These are phyloP conservation scores for Anarrhichthys ocellatus DNA, from an alignment of 2,113 vertebrate species.

Conservation along the genomic window DNA sequence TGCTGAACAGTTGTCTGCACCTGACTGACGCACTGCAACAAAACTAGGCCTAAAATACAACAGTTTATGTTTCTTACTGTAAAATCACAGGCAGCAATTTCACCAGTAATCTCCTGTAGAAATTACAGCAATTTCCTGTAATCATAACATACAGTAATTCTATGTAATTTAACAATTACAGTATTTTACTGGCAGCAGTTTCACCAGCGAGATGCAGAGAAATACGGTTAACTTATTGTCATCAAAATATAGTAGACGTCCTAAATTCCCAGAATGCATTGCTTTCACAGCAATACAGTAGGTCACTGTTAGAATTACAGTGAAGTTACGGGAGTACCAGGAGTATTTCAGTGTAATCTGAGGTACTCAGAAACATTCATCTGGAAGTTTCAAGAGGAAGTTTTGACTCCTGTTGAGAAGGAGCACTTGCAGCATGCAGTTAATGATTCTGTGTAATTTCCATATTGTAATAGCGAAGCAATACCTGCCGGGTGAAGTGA, in stretches of 20 bases:
- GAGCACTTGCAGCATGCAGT: neutral
- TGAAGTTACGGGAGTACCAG: too few species aligned
- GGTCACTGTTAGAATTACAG: too few species aligned
- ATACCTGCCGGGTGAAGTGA: neutral
- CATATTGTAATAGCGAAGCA: neutral
- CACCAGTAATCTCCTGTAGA: too few species aligned
- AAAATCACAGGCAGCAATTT: too few species aligned
- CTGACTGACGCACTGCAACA: slow-evolving; percentile 9
- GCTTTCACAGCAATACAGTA: too few species aligned
- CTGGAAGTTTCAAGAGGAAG: neutral
- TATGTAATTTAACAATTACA: too few species aligned
- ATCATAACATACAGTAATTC: neutral
- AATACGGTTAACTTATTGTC: neutral
- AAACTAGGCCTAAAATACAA: neutral
- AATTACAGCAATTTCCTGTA: neutral
- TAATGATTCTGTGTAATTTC: slow-evolving; percentile 16
- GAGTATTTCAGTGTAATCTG: neutral
- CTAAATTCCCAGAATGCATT: too few species aligned
- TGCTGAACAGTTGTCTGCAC: slow-evolving; percentile 26
- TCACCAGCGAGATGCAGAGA: too few species aligned
- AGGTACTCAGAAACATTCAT: neutral
- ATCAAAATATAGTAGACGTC: too few species aligned
- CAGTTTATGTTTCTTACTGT: neutral
- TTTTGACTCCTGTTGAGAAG: neutral
- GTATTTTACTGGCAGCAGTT: too few species aligned